phyloP scores from a whole-genome alignment of 2,888 invertebrate genomes.

The Tipula helvola region DNA sequence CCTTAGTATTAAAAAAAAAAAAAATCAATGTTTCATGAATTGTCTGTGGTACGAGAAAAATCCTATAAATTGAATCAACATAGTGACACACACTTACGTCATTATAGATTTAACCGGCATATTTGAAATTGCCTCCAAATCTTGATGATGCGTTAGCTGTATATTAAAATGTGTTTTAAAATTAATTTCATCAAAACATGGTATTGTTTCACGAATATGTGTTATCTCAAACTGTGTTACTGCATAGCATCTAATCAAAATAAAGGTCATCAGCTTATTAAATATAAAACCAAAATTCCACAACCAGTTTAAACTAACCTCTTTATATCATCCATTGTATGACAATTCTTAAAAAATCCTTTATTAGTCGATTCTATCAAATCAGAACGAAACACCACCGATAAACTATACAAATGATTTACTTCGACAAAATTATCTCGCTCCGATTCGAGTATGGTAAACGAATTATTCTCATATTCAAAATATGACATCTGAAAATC shows the following conservation, averaged over 20 bases:
- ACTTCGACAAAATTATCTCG: not conserved
- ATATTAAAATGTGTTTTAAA: constrained; percentile 53
- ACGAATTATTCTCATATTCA: not conserved
- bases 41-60: too few species aligned
- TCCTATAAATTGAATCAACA: too few species aligned
- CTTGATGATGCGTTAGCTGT: constrained; percentile 24
- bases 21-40: too few species aligned
- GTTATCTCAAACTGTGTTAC: constrained; percentile 57
- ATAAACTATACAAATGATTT: not conserved
- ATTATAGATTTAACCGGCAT: constrained; percentile 34
- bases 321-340: not conserved
- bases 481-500: not conserved
- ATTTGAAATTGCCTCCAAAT: constrained; percentile 29
- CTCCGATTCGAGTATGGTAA: not conserved
- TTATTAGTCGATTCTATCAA: not conserved
- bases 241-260: constrained; percentile 33
- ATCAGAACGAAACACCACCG: not conserved
- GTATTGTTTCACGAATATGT: constrained; percentile 54
- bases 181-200: constrained; percentile 54
- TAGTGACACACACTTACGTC: not conserved
- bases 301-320: not conserved
- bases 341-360: not conserved
- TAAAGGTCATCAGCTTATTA: not conserved
- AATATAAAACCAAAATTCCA: not conserved
- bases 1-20: not conserved